These are phyloP conservation scores for Himalopsyche tibetana DNA, from an alignment of 2,888 invertebrate species.

Conservation along the genomic window DNA sequence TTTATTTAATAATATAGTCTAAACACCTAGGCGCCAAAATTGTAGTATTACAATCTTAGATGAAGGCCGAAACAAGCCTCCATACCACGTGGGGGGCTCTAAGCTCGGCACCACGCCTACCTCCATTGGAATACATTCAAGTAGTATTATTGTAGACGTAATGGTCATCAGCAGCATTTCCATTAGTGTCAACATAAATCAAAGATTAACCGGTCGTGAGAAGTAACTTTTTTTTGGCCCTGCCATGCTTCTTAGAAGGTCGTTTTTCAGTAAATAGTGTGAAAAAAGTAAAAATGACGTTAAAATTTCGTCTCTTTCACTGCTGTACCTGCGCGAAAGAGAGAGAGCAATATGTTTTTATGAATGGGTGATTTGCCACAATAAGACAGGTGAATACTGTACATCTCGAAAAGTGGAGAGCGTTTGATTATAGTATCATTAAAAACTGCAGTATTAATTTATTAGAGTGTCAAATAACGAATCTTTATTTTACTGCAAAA, in stretches of 20 bases:
- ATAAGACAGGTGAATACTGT: conserved; percentile 26
- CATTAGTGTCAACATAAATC: conserved; percentile 39
- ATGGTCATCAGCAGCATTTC: neutral
- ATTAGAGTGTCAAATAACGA: too few relatives aligned
- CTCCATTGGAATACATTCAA: neutral
- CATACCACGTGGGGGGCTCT: neutral
- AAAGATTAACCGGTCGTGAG: conserved; percentile 17
- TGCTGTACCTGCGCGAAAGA: conserved; percentile 12
- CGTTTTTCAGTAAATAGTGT: conserved; percentile 33
- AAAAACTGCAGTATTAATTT: too few relatives aligned
- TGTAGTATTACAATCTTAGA: too few relatives aligned
- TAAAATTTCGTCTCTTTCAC: conserved; percentile 7
- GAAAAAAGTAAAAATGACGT: conserved; percentile 43
- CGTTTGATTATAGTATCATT: neutral
- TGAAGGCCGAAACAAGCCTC: neutral
- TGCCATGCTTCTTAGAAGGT: conserved; percentile 6
- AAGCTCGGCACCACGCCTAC: neutral
- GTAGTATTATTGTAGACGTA: neutral
- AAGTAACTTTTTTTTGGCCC: neutral
- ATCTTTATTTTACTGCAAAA: too few relatives aligned
- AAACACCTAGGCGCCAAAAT: too few relatives aligned
- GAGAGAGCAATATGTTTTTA: conserved; percentile 37
- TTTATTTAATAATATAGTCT: too few relatives aligned
- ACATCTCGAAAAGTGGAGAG: neutral
- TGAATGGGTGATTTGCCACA: conserved; percentile 43